Base-by-base conservation (phyloP, 53 echinoderm and acorn worm species). In the Crossaster papposus region DNA sequence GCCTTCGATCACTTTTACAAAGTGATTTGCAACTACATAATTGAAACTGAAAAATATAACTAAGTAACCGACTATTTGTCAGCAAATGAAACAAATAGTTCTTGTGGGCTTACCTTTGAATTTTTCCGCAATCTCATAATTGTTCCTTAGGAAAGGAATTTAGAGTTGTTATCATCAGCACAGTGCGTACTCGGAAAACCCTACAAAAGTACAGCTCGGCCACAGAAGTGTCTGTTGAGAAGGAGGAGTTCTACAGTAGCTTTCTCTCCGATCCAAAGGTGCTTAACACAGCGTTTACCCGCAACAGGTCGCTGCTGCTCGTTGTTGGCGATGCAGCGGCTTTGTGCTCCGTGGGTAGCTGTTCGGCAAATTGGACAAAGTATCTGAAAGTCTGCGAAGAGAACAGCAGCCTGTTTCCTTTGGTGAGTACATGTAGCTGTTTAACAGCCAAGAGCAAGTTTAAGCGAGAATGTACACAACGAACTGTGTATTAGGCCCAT, bases 261-360 rank as follows among this genome's bases (percentile, higher is more conserved):
- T 93, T 97, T 81, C 79, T 97, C 65, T 95, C 97, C 0, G 97
- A 97, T 70, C 89, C 88, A 36, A 94, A 89, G 55, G 74, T 94
- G 51, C 93, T 97, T 23, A 95, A 94, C 82, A 97, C 97, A 1
- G 97, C 93, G 0, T 89, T 95, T 55, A 97, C 95, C 54, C 78
- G 97, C 22, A 87, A 94, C 22, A 92, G 93, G 85, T 95, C 95
- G 1, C 86, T 93, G 38, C 78, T 95, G 55, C 36, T 91, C 33
- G 93, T 95, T 0, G 94, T 94, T 50, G 97, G 97, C 12, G 94
- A 97, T 83, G 94, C 97, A 8, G 88, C 91, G 15, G 90, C 94
- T 18, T 90, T 97, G 55, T 94, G 94, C 83, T 92, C 95, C 3
- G 90, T 94, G 10, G 95, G 97, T 31, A 65, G 36, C 51, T 97